phyloP scores from a whole-genome alignment of 2,888 invertebrate species.

The Diarsia dahlii region DNA sequence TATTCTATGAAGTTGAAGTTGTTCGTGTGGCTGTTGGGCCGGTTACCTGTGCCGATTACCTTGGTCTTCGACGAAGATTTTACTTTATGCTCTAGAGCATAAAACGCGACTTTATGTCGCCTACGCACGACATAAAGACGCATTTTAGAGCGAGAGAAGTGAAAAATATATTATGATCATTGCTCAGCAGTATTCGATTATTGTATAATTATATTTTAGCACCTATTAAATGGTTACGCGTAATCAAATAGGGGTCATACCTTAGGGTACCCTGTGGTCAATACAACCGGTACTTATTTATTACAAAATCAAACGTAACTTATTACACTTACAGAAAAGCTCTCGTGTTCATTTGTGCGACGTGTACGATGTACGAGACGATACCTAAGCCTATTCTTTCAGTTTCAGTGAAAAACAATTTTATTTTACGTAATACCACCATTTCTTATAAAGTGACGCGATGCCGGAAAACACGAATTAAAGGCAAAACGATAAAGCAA shows the following conservation, averaged over 20 bases:
- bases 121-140: too few species aligned
- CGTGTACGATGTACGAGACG: neutral
- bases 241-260: constrained; percentile 1
- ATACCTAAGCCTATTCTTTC: neutral
- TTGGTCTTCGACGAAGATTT: too few species aligned
- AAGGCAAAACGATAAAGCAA: neutral
- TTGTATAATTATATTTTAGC: neutral
- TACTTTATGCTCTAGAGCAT: too few species aligned
- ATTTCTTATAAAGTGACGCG: neutral
- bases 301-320: constrained; percentile 7
- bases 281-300: neutral
- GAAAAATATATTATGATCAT: too few species aligned
- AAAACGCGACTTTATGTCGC: too few species aligned
- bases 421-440: too few species aligned
- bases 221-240: neutral
- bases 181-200: neutral
- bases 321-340: neutral
- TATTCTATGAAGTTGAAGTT: too few species aligned
- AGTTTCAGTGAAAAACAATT: neutral
- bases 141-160: too few species aligned
- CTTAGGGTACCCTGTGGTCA: neutral
- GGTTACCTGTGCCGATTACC: too few species aligned
- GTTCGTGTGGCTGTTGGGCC: too few species aligned
- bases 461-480: neutral
- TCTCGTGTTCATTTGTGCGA: neutral